Evolutionary conservation across 1,140 invertebrate species (phyloP).

Genomic region (Asbolus verrucosus): DNA sequence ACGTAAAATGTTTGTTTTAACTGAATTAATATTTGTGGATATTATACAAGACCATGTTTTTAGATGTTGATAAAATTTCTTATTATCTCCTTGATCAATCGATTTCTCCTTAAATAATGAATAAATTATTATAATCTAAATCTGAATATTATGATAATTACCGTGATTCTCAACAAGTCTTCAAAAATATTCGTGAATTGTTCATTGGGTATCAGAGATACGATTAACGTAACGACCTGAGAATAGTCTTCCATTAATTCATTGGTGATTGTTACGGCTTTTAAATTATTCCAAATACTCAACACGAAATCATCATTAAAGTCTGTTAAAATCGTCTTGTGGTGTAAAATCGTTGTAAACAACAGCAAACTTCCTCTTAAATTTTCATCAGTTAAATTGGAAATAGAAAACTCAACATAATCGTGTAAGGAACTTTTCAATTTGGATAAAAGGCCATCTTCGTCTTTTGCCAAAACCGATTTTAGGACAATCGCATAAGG

Average conservation of each 20-base stretch:
- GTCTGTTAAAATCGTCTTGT: slow-evolving; percentile 53
- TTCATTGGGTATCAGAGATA: slow-evolving; percentile 56
- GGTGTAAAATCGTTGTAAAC: slow-evolving; percentile 54
- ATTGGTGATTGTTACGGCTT: slow-evolving; percentile 42
- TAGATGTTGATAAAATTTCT: slow-evolving; percentile 48
- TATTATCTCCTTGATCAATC: slow-evolving; percentile 39
- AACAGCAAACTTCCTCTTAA: slow-evolving; percentile 51
- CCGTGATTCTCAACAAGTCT: slow-evolving; percentile 54
- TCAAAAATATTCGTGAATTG: slow-evolving; percentile 50
- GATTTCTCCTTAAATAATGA: slow-evolving; percentile 38
- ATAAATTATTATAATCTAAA: not conserved
- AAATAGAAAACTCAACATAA: slow-evolving; percentile 47
- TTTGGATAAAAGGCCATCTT: slow-evolving; percentile 40
- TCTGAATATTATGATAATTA: slow-evolving; percentile 42
- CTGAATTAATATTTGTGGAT: slow-evolving; percentile 53
- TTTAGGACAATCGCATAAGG: slow-evolving; percentile 45
- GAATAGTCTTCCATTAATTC: slow-evolving; percentile 53
- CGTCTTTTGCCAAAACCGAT: slow-evolving; percentile 41
- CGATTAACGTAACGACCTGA: slow-evolving; percentile 54
- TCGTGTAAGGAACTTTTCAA: slow-evolving; percentile 20
- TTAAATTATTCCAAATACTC: slow-evolving; percentile 56
- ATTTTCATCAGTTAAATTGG: slow-evolving; percentile 43
- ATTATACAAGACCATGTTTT: slow-evolving; percentile 53
- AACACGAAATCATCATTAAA: slow-evolving; percentile 49
- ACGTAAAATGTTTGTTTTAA: slow-evolving; percentile 55